Base-by-base conservation (phyloP, 2,113 vertebrate species). In the Sciurus niger region DNA sequence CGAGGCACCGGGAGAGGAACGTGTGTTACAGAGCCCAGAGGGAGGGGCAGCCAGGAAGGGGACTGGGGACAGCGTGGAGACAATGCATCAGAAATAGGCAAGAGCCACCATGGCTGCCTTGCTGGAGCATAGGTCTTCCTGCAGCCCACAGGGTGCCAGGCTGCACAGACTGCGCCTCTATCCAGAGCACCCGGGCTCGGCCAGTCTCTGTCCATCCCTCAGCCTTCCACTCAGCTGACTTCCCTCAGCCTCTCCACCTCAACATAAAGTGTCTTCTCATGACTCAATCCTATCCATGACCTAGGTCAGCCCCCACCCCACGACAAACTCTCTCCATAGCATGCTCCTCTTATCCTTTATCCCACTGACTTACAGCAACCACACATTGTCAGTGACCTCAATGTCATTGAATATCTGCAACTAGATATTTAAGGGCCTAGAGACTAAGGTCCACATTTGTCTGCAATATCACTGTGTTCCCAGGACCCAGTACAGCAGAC, bases 121-220 rank as follows among this genome's bases (percentile, higher is more conserved):
- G 14, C 17, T 5, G 16, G 30, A 78, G 48, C 14, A 32, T 7
- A 8, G 46, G 46, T 40, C 40, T 40, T 40, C 30, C 40, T 74
- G 43, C 11, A 17, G 14, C 53, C 37, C 2, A 20, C 46, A 12
- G 4, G 28, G 32, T 9, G 4, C 13, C 14, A 8, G 2, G n/a
- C 60, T 32, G 3, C 37, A 4, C 13, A 58, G 25, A 16, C 16
- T 30, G 0, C 9, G 5, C 55, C 14, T 2, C 12, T 7, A 7
- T 30, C 24, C 4, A 70, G n/a, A 32, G 10, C 0, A 10, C 1
- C 11, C 78, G 6, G 1, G 9, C 14, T 60, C 37, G 28, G 6
- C 24, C 55, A 74, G 83, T 0, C 25, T 13, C 34, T 6, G 43
- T 24, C 0, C 1, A 16, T 17, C 53, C 34, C 1, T n/a, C 18